Evolutionary conservation across 2,797 vertebrate genomes (phyloP), one percentile per base, ranked within the genome.

Genomic region (Pseudocheirus occidentalis): DNA sequence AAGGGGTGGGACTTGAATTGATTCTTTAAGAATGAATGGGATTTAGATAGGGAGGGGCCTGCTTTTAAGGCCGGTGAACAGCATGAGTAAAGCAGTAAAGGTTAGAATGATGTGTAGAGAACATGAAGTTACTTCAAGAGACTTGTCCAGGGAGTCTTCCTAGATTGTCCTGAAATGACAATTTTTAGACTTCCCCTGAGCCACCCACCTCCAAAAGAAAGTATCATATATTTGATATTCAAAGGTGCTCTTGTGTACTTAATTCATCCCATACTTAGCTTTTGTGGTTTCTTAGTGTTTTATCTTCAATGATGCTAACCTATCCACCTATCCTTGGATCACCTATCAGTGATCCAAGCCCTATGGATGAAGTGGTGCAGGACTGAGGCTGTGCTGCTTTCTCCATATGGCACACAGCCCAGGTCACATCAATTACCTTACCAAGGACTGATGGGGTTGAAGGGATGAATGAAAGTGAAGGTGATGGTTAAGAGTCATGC

Each of bases 41-140:
- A 97, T 98, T 97, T 96, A 98, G 97, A 94, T 24, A 46, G 34
- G 34, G 31, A 87, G 54, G 34, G 46, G 50, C 34, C 90, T 58
- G 90, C 95, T 94, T 95, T 56, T 92, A 73, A 73, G 52, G 62
- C 81, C 40, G 46, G 21, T 50, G 73, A 87, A 24, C 40, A 24
- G 21, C 7, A 27, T 14, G 1, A 87, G 10, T 87, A 50, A 87
- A 87, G 40, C 73, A 28, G 24, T 46, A 34, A 87, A 46, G 3
- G 21, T 87, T 27, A 46, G 13, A 87, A 87, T 50, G 73, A 87
- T 81, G 66, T 81, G n/a, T 46, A 81, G n/a, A 46, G 66, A 81
- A 46, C 0, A 40, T 24, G 40, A 81, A 46, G 14, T 40, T 73
- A 34, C 7, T 81, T 81, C 18, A 46, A 87, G 40, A 50, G 9